A percentile compares a stretch with the other conserved stretches of the same genome.
Conservation (phyloP, 2,888 invertebrate genomes). For the Acrobeloides nanus region DNA sequence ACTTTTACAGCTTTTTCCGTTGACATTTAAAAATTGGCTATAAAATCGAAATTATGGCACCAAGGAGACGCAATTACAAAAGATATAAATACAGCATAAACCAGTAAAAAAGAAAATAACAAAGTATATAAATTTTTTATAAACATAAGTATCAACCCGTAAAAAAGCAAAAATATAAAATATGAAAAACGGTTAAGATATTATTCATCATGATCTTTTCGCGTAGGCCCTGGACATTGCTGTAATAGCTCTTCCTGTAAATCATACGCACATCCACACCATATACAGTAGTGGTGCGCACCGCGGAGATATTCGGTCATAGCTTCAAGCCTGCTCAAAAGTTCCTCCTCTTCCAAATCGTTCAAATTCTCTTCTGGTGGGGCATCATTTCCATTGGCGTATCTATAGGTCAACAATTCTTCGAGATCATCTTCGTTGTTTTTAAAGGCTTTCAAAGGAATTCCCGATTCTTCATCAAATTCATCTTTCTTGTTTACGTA, state of each 20-base stretch:
- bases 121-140: constrained; percentile 6
- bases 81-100: constrained; percentile 6
- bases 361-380: constrained; percentile 25
- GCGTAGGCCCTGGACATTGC: constrained; percentile 34
- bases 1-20: constrained; percentile 30
- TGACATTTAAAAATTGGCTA: constrained; percentile 11
- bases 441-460: constrained; percentile 1
- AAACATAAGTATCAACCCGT: constrained; percentile 10
- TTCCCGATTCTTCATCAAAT: constrained; percentile 6
- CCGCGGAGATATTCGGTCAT: constrained; percentile 33
- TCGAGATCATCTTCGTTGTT: constrained; percentile 4
- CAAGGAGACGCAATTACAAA: constrained; percentile 6
- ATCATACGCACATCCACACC: constrained; percentile 39
- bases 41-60: constrained; percentile 6
- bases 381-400: constrained; percentile 35
- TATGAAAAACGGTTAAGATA: constrained; percentile 2
- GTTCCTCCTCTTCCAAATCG: constrained; percentile 22
- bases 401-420: constrained; percentile 18
- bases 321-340: constrained; percentile 26
- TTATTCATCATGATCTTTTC: constrained; percentile 36
- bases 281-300: constrained; percentile 42
- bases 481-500: constrained; percentile 16
- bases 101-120: constrained; percentile 7
- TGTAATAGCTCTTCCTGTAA: constrained; percentile 29
- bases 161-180: constrained; percentile 4